A percentile compares a stretch with the other conserved stretches of the same genome.
Evolutionary conservation across 2,888 invertebrate genomes (phyloP).

Genomic region (Cryptosula pallasiana): DNA sequence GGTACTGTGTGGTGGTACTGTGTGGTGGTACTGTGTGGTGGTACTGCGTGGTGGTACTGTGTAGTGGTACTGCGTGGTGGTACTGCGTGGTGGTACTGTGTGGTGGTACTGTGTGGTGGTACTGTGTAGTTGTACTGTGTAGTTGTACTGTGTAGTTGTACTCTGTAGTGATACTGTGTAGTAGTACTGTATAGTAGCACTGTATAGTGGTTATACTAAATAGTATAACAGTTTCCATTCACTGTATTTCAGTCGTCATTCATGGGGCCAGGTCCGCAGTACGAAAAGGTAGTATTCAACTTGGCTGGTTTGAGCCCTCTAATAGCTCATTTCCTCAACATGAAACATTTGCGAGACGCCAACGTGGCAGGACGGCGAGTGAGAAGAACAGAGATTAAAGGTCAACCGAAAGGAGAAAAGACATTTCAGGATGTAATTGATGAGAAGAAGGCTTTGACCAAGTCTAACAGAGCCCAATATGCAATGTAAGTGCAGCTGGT

Average conservation of each 20-base stretch:
- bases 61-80: too few species aligned
- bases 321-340: constrained; percentile 47
- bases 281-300: constrained; percentile 47
- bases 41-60: too few species aligned
- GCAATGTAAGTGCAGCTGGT: background rate
- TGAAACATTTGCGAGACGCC: constrained; percentile 39
- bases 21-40: too few species aligned
- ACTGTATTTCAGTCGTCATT: background rate
- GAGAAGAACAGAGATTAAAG: constrained; percentile 41
- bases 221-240: too few species aligned
- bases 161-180: too few species aligned
- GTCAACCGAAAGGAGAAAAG: constrained; percentile 30
- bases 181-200: too few species aligned
- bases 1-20: too few species aligned
- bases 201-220: too few species aligned
- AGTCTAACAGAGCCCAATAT: background rate
- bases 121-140: too few species aligned
- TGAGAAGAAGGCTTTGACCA: constrained; percentile 16
- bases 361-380: constrained; percentile 41
- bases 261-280: constrained; percentile 43
- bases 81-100: too few species aligned
- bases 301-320: constrained; percentile 48
- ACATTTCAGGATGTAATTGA: constrained; percentile 21
- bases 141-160: too few species aligned
- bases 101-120: too few species aligned